Percentiles rank a stretch among this genome's conserved stretches.
These are phyloP conservation scores for Scaptomyza hsui DNA, from an alignment of 1,140 invertebrate genomes.

Conservation along the genomic window DNA sequence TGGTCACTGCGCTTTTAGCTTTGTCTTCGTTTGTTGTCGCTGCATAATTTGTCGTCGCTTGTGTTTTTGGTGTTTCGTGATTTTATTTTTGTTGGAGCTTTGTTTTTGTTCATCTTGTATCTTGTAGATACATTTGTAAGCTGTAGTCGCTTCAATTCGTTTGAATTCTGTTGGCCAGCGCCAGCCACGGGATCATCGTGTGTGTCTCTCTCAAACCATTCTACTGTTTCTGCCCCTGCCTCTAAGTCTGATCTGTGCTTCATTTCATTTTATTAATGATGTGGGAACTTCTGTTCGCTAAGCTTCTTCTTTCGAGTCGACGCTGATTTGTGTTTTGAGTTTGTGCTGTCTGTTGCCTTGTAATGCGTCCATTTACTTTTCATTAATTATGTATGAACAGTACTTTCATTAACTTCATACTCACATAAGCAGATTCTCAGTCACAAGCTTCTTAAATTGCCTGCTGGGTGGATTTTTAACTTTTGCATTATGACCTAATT, in stretches of 20 bases:
- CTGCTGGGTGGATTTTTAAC: conserved; percentile 8
- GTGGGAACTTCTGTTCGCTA: conserved; percentile 73
- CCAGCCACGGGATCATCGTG: conserved; percentile 56
- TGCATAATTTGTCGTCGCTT: conserved; percentile 78
- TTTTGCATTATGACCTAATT: conserved; percentile 42
- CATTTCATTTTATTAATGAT: conserved; percentile 69
- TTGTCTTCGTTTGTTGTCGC: conserved; percentile 56
- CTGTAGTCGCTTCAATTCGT: conserved; percentile 64
- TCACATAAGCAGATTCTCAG: conserved; percentile 5
- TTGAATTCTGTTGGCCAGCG: conserved; percentile 64
- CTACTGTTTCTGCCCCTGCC: conserved; percentile 1
- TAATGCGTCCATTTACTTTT: conserved; percentile 63
- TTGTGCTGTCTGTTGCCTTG: conserved; percentile 39
- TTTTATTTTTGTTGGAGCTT: conserved; percentile 10
- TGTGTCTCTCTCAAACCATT: conserved; percentile 56
- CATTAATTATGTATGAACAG: conserved; percentile 74
- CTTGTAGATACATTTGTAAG: conserved; percentile 80
- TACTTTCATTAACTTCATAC: conserved; percentile 65
- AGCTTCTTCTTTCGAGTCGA: conserved; percentile 28
- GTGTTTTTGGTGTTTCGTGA: conserved; percentile 25
- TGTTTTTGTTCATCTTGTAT: conserved; percentile 45
- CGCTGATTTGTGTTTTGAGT: conserved; percentile 45
- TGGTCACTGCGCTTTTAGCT: conserved; percentile 26
- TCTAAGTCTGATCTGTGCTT: conserved; percentile 27
- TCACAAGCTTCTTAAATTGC: conserved; percentile 9